Conservation (phyloP, 2,113 vertebrate genomes). For the Phyllostomus hastatus region DNA sequence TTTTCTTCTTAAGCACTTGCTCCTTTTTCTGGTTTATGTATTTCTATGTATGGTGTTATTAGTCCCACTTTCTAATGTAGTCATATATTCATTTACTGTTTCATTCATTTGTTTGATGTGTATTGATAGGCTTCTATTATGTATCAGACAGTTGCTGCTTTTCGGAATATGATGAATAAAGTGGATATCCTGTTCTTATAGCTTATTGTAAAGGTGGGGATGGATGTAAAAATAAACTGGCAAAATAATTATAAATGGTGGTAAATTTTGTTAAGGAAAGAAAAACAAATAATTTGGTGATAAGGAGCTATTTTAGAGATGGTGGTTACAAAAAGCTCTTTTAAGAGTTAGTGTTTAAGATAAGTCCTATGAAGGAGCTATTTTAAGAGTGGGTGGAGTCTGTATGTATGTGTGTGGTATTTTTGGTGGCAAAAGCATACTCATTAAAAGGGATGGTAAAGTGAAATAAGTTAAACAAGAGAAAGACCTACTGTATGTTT, state of each 20-base stretch:
- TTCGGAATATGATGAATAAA: not conserved
- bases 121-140: not conserved
- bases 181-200: not conserved
- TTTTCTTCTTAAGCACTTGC: not conserved
- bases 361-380: not conserved
- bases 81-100: not conserved
- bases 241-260: not conserved
- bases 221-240: not conserved
- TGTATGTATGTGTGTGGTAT: not conserved
- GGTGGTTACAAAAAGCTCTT: not conserved
- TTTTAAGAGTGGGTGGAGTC: not conserved
- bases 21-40: not conserved
- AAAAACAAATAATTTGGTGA: not conserved
- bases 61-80: not conserved
- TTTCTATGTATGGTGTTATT: not conserved
- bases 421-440: no score
- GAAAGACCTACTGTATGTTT: no score
- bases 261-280: not conserved
- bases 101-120: not conserved
- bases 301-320: not conserved
- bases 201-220: not conserved
- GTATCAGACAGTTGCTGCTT: not conserved
- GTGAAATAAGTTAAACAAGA: no score
- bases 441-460: no score
- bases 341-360: not conserved